These are phyloP conservation scores for Urocyon cinereoargenteus DNA, from an alignment of 2,797 vertebrate genomes.

Conservation along the genomic window DNA sequence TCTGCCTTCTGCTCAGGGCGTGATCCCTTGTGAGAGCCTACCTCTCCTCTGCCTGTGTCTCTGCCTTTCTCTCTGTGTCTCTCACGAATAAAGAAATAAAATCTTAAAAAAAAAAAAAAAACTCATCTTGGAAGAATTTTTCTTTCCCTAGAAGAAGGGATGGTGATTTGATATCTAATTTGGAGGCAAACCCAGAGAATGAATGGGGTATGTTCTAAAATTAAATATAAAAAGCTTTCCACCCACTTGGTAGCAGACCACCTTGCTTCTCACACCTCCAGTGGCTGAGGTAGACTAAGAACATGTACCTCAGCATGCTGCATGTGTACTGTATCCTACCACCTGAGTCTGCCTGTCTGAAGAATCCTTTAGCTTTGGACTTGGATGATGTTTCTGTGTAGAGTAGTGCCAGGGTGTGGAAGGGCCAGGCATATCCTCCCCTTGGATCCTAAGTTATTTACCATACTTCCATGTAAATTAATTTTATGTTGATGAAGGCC, in stretches of 20 bases:
- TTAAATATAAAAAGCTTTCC: not conserved
- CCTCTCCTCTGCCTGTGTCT: too few relatives aligned
- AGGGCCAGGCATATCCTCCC: not conserved
- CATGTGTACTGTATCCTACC: accelerated
- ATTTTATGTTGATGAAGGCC: not conserved
- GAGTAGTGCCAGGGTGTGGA: not conserved
- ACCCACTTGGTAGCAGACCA: accelerated
- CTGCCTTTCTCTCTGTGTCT: too few relatives aligned
- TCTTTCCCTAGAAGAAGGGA: not conserved
- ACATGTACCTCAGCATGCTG: not conserved
- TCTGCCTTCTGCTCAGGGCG: too few relatives aligned
- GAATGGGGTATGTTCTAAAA: not conserved
- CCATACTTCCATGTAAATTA: not conserved
- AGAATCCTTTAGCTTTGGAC: not conserved
- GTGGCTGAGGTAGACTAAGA: not conserved
- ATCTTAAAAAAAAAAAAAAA: not conserved
- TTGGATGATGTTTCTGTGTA: not conserved
- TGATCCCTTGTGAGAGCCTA: too few relatives aligned
- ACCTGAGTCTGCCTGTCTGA: not conserved
- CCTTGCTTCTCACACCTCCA: not conserved
- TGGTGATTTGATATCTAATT: not conserved
- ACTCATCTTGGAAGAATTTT: not conserved
- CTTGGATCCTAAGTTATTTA: not conserved
- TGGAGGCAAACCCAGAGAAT: not conserved
- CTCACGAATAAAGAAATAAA: too few relatives aligned